These are phyloP conservation scores for Leptinotarsa rubiginosa DNA, from an alignment of 2,888 invertebrate species.

Conservation along the genomic window DNA sequence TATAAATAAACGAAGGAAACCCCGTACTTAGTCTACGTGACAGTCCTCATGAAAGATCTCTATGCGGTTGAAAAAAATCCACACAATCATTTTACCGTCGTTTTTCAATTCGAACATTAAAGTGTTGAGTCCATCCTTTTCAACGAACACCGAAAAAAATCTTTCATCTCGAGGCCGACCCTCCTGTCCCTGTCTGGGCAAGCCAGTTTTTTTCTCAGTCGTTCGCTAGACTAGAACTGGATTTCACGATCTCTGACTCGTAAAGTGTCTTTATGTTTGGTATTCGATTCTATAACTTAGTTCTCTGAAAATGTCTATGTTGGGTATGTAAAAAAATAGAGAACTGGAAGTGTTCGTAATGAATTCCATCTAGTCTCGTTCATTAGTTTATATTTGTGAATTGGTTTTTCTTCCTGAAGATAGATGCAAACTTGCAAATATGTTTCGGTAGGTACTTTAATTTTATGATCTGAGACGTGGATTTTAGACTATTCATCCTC, in stretches of 20 bases:
- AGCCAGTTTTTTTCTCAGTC: conserved; percentile 1
- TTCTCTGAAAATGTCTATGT: not conserved
- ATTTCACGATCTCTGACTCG: conserved; percentile 1
- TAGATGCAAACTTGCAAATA: no score
- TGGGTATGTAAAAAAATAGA: not conserved
- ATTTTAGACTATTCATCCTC: no score
- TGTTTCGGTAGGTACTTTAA: no score
- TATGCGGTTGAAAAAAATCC: no score
- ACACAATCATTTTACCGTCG: not conserved
- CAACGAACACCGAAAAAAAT: not conserved
- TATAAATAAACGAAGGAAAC: no score
- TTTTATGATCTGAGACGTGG: no score
- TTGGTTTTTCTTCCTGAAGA: no score
- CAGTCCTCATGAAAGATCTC: no score
- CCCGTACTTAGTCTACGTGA: no score
- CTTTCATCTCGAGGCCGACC: not conserved
- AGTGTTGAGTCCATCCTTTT: not conserved
- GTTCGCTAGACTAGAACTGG: conserved; percentile 6
- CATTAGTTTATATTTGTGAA: no score
- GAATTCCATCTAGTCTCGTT: no score
- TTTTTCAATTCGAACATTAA: not conserved
- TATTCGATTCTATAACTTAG: not conserved
- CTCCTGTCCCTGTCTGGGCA: not conserved
- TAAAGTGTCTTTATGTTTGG: not conserved
- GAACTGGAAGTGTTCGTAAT: not conserved